Conservation (phyloP, 2,113 vertebrate genomes). For the Sialia sialis region DNA sequence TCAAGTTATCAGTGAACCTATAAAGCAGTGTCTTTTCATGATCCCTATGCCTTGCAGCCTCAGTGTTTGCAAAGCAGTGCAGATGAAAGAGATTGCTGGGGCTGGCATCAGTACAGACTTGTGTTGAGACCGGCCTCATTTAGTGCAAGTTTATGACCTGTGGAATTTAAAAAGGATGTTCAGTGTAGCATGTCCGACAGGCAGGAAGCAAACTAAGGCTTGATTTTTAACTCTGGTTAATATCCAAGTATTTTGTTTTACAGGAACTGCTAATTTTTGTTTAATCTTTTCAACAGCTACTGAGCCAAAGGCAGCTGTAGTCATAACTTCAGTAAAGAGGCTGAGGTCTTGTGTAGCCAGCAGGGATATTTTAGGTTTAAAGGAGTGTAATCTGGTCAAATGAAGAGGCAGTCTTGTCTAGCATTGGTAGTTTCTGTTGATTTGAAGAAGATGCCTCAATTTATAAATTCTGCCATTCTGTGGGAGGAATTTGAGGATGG, state of each 20-base stretch:
- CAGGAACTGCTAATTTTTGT: slow-evolving; percentile 53
- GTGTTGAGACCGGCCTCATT: slow-evolving; percentile 49
- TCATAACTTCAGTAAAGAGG: not conserved
- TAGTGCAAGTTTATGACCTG: slow-evolving; percentile 71
- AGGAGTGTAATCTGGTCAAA: not conserved
- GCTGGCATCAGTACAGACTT: slow-evolving; percentile 63
- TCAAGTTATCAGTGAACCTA: slow-evolving; percentile 10
- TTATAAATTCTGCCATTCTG: not conserved
- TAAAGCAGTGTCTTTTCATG: not conserved
- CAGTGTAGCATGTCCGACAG: slow-evolving; percentile 62
- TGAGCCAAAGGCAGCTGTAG: not conserved
- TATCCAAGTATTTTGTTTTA: slow-evolving; percentile 43
- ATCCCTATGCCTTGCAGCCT: slow-evolving; percentile 6
- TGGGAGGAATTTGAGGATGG: not conserved
- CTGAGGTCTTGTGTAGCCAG: not conserved
- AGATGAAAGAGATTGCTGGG: slow-evolving; percentile 61
- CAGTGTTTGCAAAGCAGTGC: slow-evolving; percentile 16
- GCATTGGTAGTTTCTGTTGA: not conserved
- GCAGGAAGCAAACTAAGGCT: slow-evolving; percentile 69
- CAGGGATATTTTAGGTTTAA: not conserved
- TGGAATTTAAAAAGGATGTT: slow-evolving; percentile 71
- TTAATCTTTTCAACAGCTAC: slow-evolving; percentile 49
- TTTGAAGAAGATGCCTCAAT: not conserved
- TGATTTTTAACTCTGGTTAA: slow-evolving; percentile 53
- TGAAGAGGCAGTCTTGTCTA: not conserved